Evolutionary conservation across 92 coral and sea anemone species (phyloP).

Genomic region (Nematostella vectensis): DNA sequence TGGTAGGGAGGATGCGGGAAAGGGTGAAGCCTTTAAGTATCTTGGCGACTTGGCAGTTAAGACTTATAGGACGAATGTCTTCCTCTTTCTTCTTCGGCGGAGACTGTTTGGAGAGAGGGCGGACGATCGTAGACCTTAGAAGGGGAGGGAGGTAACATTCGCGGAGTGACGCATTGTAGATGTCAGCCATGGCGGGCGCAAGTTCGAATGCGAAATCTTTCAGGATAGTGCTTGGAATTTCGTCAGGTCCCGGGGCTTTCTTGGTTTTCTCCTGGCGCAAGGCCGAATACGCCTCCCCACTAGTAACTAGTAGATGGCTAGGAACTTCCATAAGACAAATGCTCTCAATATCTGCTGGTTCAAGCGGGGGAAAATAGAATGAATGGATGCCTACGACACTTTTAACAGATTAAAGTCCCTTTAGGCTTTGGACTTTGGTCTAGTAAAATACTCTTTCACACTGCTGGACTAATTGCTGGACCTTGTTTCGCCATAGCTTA

Average conservation of each 20-base stretch:
- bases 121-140: not conserved
- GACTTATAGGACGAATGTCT: not conserved
- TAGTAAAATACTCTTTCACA: not conserved
- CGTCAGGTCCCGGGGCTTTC: not conserved
- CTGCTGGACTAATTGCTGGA: not conserved
- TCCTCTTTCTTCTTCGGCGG: not conserved
- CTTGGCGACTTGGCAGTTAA: not conserved
- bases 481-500: slow-evolving; percentile 10
- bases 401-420: not conserved
- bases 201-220: not conserved
- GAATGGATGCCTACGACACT: not conserved
- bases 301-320: too few relatives aligned
- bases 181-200: not conserved
- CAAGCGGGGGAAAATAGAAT: not conserved
- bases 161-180: not conserved
- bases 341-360: too few relatives aligned
- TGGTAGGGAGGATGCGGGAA: too few relatives aligned
- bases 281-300: too few relatives aligned
- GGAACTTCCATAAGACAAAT: too few relatives aligned
- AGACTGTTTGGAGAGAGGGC: not conserved
- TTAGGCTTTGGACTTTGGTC: slow-evolving; percentile 1
- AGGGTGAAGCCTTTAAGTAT: too few relatives aligned
- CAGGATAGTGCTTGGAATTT: not conserved
- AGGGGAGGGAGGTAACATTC: not conserved
- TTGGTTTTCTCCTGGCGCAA: not conserved